phyloP scores from a whole-genome alignment of 2,888 invertebrate genomes.

The Ptycholaimellus sp. region DNA sequence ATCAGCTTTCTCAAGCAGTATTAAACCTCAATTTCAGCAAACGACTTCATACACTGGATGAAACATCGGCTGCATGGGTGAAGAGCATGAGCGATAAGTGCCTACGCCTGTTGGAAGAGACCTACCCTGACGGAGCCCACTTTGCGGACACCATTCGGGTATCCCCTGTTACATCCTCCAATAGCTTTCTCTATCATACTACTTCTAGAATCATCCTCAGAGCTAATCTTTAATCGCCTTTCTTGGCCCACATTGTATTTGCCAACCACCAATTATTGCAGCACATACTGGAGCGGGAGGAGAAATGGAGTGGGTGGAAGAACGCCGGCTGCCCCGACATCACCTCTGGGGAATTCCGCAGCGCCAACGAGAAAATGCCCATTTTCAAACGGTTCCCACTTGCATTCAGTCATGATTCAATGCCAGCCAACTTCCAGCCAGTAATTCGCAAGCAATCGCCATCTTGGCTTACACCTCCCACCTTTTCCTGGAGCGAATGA shows the following conservation, averaged over 20 bases:
- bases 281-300: constrained; percentile 43
- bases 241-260: too few relatives aligned
- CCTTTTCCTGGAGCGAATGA: background rate
- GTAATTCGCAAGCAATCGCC: constrained; percentile 3
- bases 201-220: too few relatives aligned
- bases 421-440: background rate
- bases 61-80: constrained; percentile 65
- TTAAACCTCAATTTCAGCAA: constrained; percentile 37
- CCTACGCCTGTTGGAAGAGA: constrained; percentile 54
- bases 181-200: too few relatives aligned
- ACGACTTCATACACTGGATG: constrained; percentile 51
- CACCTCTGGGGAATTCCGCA: constrained; percentile 25
- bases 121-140: constrained; percentile 62
- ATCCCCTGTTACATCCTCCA: constrained; percentile 5
- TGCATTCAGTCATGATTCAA: background rate
- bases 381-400: constrained; percentile 11
- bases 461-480: background rate
- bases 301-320: constrained; percentile 94
- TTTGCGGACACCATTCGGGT: constrained; percentile 59
- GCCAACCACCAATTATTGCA: too few relatives aligned
- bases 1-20: too few relatives aligned
- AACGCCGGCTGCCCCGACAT: constrained; percentile 74
- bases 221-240: too few relatives aligned
- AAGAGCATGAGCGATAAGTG: constrained; percentile 51
- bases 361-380: constrained; percentile 11